Base-by-base conservation (phyloP, 1,140 invertebrate species). In the Drosophila takahashii region DNA sequence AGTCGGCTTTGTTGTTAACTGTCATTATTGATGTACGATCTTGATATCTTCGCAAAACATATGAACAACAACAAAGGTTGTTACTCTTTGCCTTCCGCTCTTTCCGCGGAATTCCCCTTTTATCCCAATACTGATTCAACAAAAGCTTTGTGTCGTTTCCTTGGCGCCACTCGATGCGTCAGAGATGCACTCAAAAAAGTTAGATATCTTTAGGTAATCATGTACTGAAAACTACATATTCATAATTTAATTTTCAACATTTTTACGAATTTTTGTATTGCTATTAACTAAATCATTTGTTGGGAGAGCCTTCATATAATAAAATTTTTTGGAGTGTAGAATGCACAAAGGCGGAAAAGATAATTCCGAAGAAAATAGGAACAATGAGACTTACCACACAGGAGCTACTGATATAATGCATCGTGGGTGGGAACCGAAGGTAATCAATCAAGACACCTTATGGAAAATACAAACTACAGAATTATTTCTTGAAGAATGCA, bases 11-110 rank as follows among this genome's bases (percentile, higher is more conserved):
- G 81, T 80, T 89, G 84, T 89, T 79, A 84, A 67, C 58, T 75
- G 84, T 80, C 80, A 79, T 89, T 89, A 89, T 89, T 89, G 84
- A 89, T 89, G 84, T 80, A 89, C 77, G 84, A 84, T 89, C 84
- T 90, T 78, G 84, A 87, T 89, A 89, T 79, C 71, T 52, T 51
- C 26, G 70, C 62, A 61, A 54, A 71, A 81, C 52, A 53, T 64
- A 74, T 52, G 48, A 58, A 54, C 60, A 76, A 67, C 62, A 86
- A 41, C 36, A 62, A 71, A 66, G 67, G 60, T 66, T 77, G 62
- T 64, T 56, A 52, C 56, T 60, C 50, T 34, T 27, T 16, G n/a
- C 10, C 62, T 29, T n/a, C n/a, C 11, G 42, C 66, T 32, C 44
- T 29, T 22, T 47, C 42, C 26, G 42, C n/a, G 39, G 7, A 34